Evolutionary conservation across 2,888 invertebrate genomes (phyloP).

Genomic region (Drosophila lutescens): DNA sequence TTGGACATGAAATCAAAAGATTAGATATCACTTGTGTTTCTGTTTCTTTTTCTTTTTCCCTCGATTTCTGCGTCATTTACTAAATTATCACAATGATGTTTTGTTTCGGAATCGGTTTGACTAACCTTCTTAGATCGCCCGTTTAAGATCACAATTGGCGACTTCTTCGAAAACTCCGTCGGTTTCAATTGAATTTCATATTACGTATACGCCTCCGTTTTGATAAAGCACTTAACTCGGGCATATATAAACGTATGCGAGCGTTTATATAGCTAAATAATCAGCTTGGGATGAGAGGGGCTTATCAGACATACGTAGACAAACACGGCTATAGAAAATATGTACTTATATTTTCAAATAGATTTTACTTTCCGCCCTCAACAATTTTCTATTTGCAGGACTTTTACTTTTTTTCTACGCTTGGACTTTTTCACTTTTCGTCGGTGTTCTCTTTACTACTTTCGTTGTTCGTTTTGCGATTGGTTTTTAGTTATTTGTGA

Average conservation of each 20-base stretch:
- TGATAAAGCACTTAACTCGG: slow-evolving; percentile 28
- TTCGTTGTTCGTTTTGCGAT: slow-evolving; percentile 31
- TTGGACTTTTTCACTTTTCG: slow-evolving; percentile 39
- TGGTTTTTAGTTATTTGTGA: slow-evolving; percentile 30
- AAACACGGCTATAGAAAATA: slow-evolving; percentile 2
- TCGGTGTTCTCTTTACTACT: slow-evolving; percentile 12
- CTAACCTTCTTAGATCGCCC: slow-evolving; percentile 27
- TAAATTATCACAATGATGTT: slow-evolving; percentile 66
- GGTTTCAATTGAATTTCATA: slow-evolving; percentile 43
- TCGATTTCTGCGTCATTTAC: slow-evolving; percentile 73
- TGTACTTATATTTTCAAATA: not conserved
- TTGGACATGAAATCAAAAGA: slow-evolving; percentile 43
- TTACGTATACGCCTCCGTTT: slow-evolving; percentile 67
- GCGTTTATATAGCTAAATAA: slow-evolving; percentile 18
- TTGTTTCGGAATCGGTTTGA: slow-evolving; percentile 6
- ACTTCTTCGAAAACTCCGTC: slow-evolving; percentile 17
- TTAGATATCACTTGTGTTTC: slow-evolving; percentile 46
- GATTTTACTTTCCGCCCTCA: slow-evolving; percentile 11
- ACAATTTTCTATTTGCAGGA: slow-evolving; percentile 25
- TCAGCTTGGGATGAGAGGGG: slow-evolving; percentile 30
- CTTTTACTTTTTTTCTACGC: slow-evolving; percentile 31
- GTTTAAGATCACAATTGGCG: not conserved
- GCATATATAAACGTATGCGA: slow-evolving; percentile 26
- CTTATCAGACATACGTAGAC: slow-evolving; percentile 27
- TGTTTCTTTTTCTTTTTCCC: slow-evolving; percentile 6